phyloP scores from a whole-genome alignment of 2,113 vertebrate species.

The Rhinopomastus cyanomelas region DNA sequence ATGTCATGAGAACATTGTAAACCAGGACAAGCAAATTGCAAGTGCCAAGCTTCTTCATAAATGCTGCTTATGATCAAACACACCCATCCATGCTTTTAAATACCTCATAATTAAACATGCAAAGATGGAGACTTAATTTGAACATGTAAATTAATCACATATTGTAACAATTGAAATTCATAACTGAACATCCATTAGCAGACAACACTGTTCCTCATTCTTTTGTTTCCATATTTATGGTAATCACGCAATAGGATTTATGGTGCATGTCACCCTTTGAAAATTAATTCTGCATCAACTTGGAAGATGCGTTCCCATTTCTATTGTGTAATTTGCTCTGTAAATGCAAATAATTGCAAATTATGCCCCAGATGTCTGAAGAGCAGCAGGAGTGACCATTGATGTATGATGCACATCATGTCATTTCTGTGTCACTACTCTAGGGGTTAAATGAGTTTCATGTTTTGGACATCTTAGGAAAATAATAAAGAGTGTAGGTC shows the following conservation, averaged over 20 bases:
- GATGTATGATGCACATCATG: slow-evolving; percentile 31
- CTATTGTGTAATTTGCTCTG: slow-evolving; percentile 55
- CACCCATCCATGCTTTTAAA: slow-evolving; percentile 13
- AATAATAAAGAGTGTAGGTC: slow-evolving; percentile 15
- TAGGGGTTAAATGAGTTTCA: slow-evolving; percentile 27
- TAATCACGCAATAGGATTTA: slow-evolving; percentile 61
- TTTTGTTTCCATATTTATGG: slow-evolving; percentile 69
- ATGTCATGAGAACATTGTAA: slow-evolving; percentile 68
- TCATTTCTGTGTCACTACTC: slow-evolving; percentile 44
- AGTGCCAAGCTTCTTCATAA: slow-evolving; percentile 12
- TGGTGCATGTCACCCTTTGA: slow-evolving; percentile 53
- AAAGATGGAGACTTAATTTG: slow-evolving; percentile 72
- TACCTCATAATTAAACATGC: slow-evolving; percentile 66
- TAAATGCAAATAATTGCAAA: slow-evolving; percentile 67
- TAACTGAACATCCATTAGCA: slow-evolving; percentile 64
- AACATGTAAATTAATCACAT: slow-evolving; percentile 67
- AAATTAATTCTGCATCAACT: slow-evolving; percentile 58
- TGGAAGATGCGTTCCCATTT: slow-evolving; percentile 47
- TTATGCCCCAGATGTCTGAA: slow-evolving; percentile 58
- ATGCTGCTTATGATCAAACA: slow-evolving; percentile 47
- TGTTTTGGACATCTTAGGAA: not conserved
- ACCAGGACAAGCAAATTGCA: slow-evolving; percentile 50
- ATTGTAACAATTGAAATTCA: slow-evolving; percentile 60
- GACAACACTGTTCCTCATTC: slow-evolving; percentile 60
- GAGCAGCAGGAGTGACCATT: slow-evolving; percentile 64